phyloP scores from a whole-genome alignment of 2,797 vertebrate species.

The Schizopygopsis pylzovi region DNA sequence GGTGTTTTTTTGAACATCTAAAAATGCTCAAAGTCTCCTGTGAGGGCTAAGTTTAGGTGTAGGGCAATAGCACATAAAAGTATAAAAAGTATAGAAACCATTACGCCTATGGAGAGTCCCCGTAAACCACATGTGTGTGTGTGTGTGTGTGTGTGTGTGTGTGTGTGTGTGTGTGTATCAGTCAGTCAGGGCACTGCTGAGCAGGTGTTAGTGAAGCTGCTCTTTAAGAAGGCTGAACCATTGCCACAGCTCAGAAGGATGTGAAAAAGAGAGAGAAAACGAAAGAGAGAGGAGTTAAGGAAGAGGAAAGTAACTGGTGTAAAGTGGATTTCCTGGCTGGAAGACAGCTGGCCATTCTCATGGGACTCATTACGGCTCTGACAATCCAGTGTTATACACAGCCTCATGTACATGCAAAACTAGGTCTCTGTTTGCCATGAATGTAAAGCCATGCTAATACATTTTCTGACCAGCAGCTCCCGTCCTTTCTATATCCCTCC shows the following conservation, averaged over 20 bases:
- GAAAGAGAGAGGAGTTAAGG: constrained; percentile 28
- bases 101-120: too few species aligned
- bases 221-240: constrained; percentile 50
- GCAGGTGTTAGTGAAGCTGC: constrained; percentile 57
- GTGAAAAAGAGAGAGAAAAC: constrained; percentile 23
- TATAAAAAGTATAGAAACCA: too few species aligned
- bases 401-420: constrained; percentile 34
- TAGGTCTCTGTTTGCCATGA: constrained; percentile 48
- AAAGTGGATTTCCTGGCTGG: constrained; percentile 66
- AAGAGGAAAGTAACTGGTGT: constrained; percentile 59
- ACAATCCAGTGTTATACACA: constrained; percentile 53
- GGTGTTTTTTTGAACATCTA: too few species aligned
- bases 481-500: background rate
- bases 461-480: constrained; percentile 13
- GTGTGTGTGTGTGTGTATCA: constrained; percentile 20
- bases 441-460: constrained; percentile 43
- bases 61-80: too few species aligned
- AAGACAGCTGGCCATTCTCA: constrained; percentile 64
- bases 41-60: too few species aligned
- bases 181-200: constrained; percentile 37
- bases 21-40: too few species aligned
- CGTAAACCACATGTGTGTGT: background rate
- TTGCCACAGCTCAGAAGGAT: constrained; percentile 59
- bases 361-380: constrained; percentile 68
- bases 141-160: background rate